phyloP scores from a whole-genome alignment of 2,888 invertebrate genomes.

The Sepioteuthis lessoniana region DNA sequence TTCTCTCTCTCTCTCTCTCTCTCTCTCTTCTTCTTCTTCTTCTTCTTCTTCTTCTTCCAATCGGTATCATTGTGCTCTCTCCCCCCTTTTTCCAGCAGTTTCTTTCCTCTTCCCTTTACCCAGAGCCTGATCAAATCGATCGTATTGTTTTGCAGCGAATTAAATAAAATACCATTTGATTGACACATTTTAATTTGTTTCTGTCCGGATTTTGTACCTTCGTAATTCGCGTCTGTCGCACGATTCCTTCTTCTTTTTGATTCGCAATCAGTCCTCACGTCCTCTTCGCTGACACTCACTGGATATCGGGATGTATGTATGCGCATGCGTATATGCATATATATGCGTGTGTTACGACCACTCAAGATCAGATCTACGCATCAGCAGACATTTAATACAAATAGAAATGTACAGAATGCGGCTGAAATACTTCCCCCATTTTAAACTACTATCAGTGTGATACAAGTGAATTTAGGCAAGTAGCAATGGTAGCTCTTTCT shows the following conservation, averaged over 20 bases:
- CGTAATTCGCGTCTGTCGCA: neutral
- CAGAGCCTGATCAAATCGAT: neutral
- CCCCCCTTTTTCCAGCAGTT: neutral
- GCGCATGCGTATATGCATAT: neutral
- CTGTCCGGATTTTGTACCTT: neutral
- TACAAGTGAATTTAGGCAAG: too few species aligned
- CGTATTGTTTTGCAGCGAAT: neutral
- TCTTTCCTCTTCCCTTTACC: neutral
- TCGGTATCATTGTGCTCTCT: too few species aligned
- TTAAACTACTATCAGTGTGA: too few species aligned
- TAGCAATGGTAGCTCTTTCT: too few species aligned
- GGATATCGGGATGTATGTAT: neutral
- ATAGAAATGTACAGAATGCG: too few species aligned
- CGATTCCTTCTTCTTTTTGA: neutral
- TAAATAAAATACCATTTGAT: neutral
- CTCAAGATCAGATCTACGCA: too few species aligned
- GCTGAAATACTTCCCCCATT: too few species aligned
- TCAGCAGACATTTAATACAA: too few species aligned
- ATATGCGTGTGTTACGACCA: too few species aligned
- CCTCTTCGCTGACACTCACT: neutral
- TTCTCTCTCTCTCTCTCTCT: too few species aligned
- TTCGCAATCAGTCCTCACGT: neutral
- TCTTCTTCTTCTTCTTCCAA: too few species aligned
- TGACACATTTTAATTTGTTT: constrained; percentile 33
- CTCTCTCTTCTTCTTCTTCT: too few species aligned